Evolutionary conservation across 2,888 invertebrate species (phyloP).

Genomic region (Galerucella calmariensis): DNA sequence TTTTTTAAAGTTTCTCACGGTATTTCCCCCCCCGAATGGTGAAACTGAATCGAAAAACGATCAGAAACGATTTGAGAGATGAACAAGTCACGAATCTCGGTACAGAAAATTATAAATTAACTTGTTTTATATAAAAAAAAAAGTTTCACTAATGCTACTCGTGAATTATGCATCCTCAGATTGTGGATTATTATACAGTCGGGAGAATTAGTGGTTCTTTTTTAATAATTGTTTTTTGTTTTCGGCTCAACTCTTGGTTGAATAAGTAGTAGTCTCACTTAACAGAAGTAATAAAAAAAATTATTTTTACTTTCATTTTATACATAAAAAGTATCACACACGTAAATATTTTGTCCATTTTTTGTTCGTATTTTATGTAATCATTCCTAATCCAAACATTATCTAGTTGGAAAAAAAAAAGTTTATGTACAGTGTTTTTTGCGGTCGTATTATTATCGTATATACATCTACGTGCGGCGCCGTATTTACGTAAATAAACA

Average conservation of each 20-base stretch:
- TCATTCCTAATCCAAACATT: neutral
- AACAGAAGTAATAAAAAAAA: no score
- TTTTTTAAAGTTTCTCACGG: slow-evolving; percentile 52
- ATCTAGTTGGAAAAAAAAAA: neutral
- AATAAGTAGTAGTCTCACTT: neutral
- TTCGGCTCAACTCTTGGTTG: neutral
- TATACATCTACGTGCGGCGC: slow-evolving; percentile 3
- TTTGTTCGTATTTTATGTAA: no score
- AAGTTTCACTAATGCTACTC: slow-evolving; percentile 40
- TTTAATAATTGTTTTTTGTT: neutral
- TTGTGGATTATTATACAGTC: slow-evolving; percentile 14
- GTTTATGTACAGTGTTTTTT: neutral
- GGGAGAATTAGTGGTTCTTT: slow-evolving; percentile 10
- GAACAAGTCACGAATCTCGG: slow-evolving; percentile 50
- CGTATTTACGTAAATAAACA: slow-evolving; percentile 22
- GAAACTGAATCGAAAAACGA: slow-evolving; percentile 43
- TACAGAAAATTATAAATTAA: slow-evolving; percentile 49
- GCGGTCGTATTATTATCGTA: neutral
- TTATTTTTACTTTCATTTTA: no score
- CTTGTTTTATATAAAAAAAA: slow-evolving; percentile 30
- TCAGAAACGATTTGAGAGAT: slow-evolving; percentile 35
- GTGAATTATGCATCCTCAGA: slow-evolving; percentile 42
- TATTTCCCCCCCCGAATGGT: slow-evolving; percentile 45
- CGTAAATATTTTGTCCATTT: no score
- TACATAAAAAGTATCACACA: no score